phyloP scores from a whole-genome alignment of 1,140 invertebrate genomes.

The Drosophila azteca region DNA sequence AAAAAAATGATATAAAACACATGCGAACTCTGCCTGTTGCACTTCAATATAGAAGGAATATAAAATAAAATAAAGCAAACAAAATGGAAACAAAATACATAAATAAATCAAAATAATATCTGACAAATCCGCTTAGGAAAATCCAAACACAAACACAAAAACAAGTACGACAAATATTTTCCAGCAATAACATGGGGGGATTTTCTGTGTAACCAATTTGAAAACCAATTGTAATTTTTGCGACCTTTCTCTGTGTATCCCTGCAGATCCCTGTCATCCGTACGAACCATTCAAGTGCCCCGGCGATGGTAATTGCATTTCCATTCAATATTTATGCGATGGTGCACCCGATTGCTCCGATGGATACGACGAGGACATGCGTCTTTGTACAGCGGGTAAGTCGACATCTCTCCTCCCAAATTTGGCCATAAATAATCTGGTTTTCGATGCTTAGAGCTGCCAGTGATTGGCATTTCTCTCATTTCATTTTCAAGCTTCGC shows the following conservation, averaged over 20 bases:
- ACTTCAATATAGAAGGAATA: slow-evolving; percentile 7
- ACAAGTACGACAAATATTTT: slow-evolving; percentile 1
- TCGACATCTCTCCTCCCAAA: slow-evolving; percentile 15
- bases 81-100: slow-evolving; percentile 10
- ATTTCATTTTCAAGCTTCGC: no score
- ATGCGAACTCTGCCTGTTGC: background rate
- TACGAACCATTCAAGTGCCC: slow-evolving; percentile 98
- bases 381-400: slow-evolving; percentile 96
- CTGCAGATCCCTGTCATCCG: slow-evolving; percentile 89
- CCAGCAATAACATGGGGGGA: no score
- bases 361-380: slow-evolving; percentile 92
- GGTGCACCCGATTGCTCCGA: slow-evolving; percentile 97
- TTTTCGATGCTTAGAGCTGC: background rate
- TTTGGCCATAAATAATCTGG: slow-evolving; percentile 34
- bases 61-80: slow-evolving; percentile 5
- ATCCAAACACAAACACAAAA: slow-evolving; percentile 10
- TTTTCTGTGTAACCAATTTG: slow-evolving; percentile 3
- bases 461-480: background rate
- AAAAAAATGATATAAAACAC: background rate
- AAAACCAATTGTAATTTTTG: slow-evolving; percentile 7
- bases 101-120: slow-evolving; percentile 24
- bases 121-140: slow-evolving; percentile 30
- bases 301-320: slow-evolving; percentile 95
- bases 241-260: slow-evolving; percentile 23
- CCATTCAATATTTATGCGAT: slow-evolving; percentile 97